Conservation (phyloP, 2,113 vertebrate genomes). For the Laticauda laticaudata region DNA sequence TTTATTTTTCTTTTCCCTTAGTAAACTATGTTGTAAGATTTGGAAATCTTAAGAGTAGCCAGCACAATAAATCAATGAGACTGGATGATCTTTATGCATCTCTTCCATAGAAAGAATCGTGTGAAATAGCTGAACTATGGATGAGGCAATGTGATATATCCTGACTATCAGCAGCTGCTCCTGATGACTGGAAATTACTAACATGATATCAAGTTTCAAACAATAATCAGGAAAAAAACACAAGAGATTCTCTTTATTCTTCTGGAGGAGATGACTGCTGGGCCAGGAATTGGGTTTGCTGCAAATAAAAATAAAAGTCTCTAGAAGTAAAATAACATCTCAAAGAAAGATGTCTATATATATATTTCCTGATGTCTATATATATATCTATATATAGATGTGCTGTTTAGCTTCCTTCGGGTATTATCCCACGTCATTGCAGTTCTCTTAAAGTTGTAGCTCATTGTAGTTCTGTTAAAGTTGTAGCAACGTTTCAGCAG, state of each 20-base stretch:
- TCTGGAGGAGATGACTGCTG: accelerated
- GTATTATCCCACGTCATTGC: too few species aligned
- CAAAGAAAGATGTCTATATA: background rate
- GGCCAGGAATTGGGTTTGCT: accelerated
- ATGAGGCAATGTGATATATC: slow-evolving; percentile 32
- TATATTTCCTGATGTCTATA: background rate
- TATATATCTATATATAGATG: background rate
- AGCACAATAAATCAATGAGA: slow-evolving; percentile 18
- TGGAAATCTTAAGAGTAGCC: slow-evolving; percentile 9
- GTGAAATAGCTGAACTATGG: slow-evolving; percentile 52
- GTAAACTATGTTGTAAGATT: slow-evolving; percentile 16
- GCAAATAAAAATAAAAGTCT: background rate
- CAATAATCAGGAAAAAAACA: background rate
- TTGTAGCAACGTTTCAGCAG: too few species aligned
- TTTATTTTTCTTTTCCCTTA: slow-evolving; percentile 5
- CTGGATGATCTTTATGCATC: slow-evolving; percentile 8
- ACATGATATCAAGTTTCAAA: background rate
- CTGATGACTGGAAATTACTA: slow-evolving; percentile 19
- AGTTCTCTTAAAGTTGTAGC: too few species aligned
- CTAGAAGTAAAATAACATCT: background rate
- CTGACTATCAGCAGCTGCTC: slow-evolving; percentile 55
- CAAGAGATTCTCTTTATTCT: background rate
- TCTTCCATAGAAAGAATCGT: slow-evolving; percentile 39
- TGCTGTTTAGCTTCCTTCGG: too few species aligned
- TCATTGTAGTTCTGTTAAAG: too few species aligned